Evolutionary conservation across 2,113 vertebrate genomes (phyloP).

Genomic region (Antechinus stuartii): DNA sequence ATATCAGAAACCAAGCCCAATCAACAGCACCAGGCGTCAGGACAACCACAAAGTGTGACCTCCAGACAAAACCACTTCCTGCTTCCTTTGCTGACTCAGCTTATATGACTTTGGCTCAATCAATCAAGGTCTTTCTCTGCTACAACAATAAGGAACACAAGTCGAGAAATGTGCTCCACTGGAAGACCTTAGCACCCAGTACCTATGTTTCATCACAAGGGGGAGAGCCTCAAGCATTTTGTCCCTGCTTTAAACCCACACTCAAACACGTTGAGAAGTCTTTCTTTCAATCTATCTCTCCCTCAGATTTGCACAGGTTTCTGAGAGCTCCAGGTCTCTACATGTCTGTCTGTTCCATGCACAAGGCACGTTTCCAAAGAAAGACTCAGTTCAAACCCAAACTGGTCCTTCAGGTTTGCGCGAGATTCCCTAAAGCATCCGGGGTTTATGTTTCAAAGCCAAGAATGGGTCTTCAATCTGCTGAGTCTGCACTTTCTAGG

Average conservation of each 20-base stretch:
- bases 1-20: slow-evolving; percentile 1
- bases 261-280: neutral
- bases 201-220: neutral
- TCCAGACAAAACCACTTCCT: slow-evolving; percentile 37
- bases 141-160: neutral
- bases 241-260: neutral
- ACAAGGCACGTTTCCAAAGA: slow-evolving; percentile 40
- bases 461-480: slow-evolving; percentile 14
- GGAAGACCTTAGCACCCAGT: neutral
- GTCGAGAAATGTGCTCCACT: neutral
- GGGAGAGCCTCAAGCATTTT: neutral
- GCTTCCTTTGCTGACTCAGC: neutral
- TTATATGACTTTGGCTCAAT: slow-evolving; percentile 11
- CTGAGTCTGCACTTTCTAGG: neutral
- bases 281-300: neutral
- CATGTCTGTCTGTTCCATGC: slow-evolving; percentile 45
- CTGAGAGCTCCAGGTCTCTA: slow-evolving; percentile 52
- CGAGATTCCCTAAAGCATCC: slow-evolving; percentile 35
- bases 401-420: slow-evolving; percentile 67
- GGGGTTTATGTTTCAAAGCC: slow-evolving; percentile 6
- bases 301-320: neutral
- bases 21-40: neutral
- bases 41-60: neutral
- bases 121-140: neutral
- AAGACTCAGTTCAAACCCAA: slow-evolving; percentile 40